Evolutionary conservation across 2,888 invertebrate species (phyloP).

Genomic region (Caenorhabditis auriculariae): DNA sequence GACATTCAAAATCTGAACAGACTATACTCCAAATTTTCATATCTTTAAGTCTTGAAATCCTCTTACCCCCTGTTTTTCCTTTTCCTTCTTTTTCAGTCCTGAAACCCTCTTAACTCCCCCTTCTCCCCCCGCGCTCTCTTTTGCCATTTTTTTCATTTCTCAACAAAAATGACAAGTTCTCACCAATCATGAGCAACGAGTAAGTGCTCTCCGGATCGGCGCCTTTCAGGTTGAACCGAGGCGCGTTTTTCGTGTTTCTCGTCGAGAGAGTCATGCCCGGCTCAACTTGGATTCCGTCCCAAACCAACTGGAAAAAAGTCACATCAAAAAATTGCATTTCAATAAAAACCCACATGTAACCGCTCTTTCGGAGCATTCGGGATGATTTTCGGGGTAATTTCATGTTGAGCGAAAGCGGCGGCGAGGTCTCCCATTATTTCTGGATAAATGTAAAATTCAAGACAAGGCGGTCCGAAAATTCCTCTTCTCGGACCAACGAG

Average conservation of each 20-base stretch:
- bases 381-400: conserved; percentile 60
- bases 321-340: neutral
- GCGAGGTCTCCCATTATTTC: conserved; percentile 57
- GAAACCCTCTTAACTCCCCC: too few relatives aligned
- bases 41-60: too few relatives aligned
- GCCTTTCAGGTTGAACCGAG: conserved; percentile 54
- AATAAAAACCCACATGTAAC: conserved; percentile 19
- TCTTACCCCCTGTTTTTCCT: too few relatives aligned
- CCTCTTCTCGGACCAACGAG: too few relatives aligned
- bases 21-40: too few relatives aligned
- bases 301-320: conserved; percentile 45
- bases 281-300: conserved; percentile 61
- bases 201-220: conserved; percentile 61
- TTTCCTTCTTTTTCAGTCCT: too few relatives aligned
- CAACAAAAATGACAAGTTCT: neutral
- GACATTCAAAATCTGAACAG: too few relatives aligned
- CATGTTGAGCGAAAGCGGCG: conserved; percentile 52
- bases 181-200: conserved; percentile 63
- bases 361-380: conserved; percentile 56
- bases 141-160: too few relatives aligned
- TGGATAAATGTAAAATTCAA: too few relatives aligned
- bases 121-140: too few relatives aligned
- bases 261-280: conserved; percentile 55
- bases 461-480: too few relatives aligned
- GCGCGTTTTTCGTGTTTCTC: conserved; percentile 60